A percentile compares a stretch with the other conserved stretches of the same genome.
phyloP scores from a whole-genome alignment of 1,140 invertebrate species.

The Platyura marginata region DNA sequence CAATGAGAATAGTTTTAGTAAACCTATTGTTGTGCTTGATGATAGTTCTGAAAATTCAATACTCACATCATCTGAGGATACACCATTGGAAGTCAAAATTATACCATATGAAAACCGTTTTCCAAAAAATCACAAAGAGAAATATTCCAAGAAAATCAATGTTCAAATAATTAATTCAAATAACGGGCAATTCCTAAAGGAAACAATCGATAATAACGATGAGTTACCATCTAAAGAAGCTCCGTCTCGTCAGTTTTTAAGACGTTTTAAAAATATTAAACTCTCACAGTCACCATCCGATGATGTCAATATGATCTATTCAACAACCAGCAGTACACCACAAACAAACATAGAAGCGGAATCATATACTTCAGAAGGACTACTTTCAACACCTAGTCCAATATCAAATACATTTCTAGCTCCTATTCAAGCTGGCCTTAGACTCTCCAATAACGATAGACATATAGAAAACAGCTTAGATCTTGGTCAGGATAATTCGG shows the following conservation, averaged over 20 bases:
- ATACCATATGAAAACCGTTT: not conserved
- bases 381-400: not conserved
- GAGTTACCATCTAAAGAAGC: constrained; percentile 14
- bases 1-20: not conserved
- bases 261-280: constrained; percentile 11
- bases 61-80: constrained; percentile 1
- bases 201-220: constrained; percentile 11
- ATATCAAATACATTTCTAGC: not conserved
- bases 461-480: not conserved
- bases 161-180: not conserved
- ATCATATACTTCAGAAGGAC: constrained; percentile 1
- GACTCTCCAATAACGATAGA: not conserved
- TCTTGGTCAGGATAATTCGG: not conserved
- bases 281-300: not conserved
- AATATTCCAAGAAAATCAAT: not conserved
- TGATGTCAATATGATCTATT: not conserved
- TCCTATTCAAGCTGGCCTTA: not conserved
- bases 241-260: constrained; percentile 16
- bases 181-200: not conserved
- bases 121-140: not conserved
- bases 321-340: not conserved
- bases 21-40: not conserved
- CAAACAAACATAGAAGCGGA: constrained; percentile 16
- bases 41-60: too few relatives aligned
- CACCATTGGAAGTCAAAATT: constrained; percentile 1